Conservation (phyloP, 2,888 invertebrate genomes). For the Perdita meconis region DNA sequence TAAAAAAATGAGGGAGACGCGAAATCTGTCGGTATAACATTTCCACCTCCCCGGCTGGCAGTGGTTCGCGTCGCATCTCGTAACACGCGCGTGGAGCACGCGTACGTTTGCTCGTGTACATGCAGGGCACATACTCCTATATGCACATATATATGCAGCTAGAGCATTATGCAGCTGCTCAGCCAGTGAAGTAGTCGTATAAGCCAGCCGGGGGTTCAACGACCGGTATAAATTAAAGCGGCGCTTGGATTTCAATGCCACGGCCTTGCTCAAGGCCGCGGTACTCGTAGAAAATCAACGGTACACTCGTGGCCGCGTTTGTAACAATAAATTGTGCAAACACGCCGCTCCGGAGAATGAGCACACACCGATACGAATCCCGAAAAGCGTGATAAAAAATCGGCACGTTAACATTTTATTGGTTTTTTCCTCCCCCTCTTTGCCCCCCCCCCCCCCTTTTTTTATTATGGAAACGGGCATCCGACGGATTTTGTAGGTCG, state of each 20-base stretch:
- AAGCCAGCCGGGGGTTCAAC: slow-evolving; percentile 73
- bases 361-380: not conserved
- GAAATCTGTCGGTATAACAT: slow-evolving; percentile 37
- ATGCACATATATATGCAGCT: slow-evolving; percentile 35
- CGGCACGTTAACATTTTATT: too few relatives aligned
- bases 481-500: too few relatives aligned
- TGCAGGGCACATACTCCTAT: slow-evolving; percentile 10
- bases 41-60: slow-evolving; percentile 33
- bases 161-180: slow-evolving; percentile 69
- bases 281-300: slow-evolving; percentile 76
- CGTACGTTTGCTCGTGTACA: not conserved
- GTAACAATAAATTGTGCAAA: slow-evolving; percentile 67
- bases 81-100: slow-evolving; percentile 14
- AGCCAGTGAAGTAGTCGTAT: slow-evolving; percentile 68
- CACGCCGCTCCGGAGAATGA: not conserved
- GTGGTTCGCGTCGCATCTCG: not conserved
- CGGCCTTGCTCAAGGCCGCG: slow-evolving; percentile 77
- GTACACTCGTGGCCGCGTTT: slow-evolving; percentile 64
- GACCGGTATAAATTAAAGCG: slow-evolving; percentile 78
- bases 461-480: too few relatives aligned
- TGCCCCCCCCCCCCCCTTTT: too few relatives aligned
- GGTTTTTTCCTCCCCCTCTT: too few relatives aligned
- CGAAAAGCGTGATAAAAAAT: too few relatives aligned
- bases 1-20: not conserved
- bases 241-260: slow-evolving; percentile 76